Conservation (phyloP, 1,140 invertebrate species). For the Diachasmimorpha longicaudata region DNA sequence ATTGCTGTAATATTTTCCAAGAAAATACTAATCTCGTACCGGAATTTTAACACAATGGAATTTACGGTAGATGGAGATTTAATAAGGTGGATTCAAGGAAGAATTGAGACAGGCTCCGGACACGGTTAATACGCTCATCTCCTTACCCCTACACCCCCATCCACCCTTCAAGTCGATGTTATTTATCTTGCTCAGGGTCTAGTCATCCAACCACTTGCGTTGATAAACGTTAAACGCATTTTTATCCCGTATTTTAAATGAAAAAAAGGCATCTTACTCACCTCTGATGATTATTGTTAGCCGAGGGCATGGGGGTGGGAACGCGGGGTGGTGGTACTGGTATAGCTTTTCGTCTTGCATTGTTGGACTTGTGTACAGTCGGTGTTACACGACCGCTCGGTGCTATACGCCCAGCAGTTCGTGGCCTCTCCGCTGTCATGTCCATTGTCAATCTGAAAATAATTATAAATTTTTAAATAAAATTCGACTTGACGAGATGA, state of each 20-base stretch:
- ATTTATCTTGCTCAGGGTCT: background rate
- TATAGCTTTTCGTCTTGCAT: conserved; percentile 56
- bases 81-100: background rate
- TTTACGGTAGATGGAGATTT: background rate
- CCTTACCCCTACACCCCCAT: too few species aligned
- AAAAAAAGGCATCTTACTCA: conserved; percentile 30
- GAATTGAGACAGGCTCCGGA: background rate
- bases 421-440: conserved; percentile 51
- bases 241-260: background rate
- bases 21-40: too few species aligned
- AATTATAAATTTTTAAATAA: background rate
- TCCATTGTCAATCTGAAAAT: conserved; percentile 42
- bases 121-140: background rate
- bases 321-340: conserved; percentile 58
- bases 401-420: conserved; percentile 54
- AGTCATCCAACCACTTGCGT: background rate
- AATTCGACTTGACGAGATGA: background rate
- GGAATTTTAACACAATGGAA: too few species aligned
- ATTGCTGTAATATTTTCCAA: too few species aligned
- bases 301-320: conserved; percentile 57
- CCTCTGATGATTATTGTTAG: conserved; percentile 55
- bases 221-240: background rate
- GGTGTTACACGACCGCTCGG: conserved; percentile 55
- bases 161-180: background rate
- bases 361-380: conserved; percentile 52